Evolutionary conservation across 2,797 vertebrate genomes (phyloP).

Genomic region (Pipistrellus kuhlii): DNA sequence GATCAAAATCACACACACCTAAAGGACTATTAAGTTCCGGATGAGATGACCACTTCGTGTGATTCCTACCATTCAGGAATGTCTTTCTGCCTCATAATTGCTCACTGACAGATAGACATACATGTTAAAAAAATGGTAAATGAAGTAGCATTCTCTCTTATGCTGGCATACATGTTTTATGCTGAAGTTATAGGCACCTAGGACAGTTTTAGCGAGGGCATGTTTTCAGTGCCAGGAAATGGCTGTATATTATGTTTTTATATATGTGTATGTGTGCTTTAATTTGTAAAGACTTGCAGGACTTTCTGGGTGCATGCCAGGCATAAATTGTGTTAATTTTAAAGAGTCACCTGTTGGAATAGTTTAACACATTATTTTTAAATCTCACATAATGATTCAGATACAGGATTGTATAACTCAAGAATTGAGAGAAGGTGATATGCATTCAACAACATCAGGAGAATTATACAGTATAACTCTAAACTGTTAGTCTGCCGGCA

Average conservation of each 20-base stretch:
- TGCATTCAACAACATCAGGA: neutral
- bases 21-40: constrained; percentile 64
- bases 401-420: neutral
- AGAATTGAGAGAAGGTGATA: neutral
- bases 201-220: neutral
- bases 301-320: constrained; percentile 22
- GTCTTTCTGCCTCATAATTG: constrained; percentile 55
- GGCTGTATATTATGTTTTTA: neutral
- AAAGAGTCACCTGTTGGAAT: constrained; percentile 52
- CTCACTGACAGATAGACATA: constrained; percentile 48
- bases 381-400: neutral
- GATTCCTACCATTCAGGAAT: constrained; percentile 57
- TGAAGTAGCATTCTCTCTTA: neutral
- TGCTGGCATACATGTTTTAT: neutral
- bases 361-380: constrained; percentile 35
- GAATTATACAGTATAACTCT: neutral
- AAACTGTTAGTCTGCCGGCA: neutral
- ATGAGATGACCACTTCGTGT: constrained; percentile 45
- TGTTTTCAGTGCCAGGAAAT: neutral
- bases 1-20: constrained; percentile 69
- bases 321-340: constrained; percentile 45
- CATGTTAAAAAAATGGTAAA: neutral
- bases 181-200: neutral
- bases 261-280: neutral
- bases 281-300: constrained; percentile 11